Evolutionary conservation across 2,113 vertebrate genomes (phyloP), one percentile per base, ranked within the genome.

Genomic region (Phoxinus phoxinus): DNA sequence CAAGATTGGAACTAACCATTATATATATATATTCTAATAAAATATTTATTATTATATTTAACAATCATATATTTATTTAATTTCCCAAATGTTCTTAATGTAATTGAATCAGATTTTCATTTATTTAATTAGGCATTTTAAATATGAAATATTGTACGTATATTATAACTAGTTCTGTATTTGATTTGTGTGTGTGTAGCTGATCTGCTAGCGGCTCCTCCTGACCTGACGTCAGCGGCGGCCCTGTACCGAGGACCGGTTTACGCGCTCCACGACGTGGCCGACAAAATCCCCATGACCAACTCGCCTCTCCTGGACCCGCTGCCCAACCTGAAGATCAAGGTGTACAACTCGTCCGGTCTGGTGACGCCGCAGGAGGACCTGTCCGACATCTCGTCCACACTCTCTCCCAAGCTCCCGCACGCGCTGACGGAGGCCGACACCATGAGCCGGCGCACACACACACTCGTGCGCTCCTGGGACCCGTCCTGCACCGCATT

Each of bases 281-380:
- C 96, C 0, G 97, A 99, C 92, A 99, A 99, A 94, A 99, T 99
- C 89, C 97, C 97, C 51, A 99, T 99, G 98, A 99, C 98, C 88
- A 99, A 97, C 90, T 99, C 98, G 17, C 98, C 98, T 0, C 96
- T 99, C 79, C 94, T 99, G 84, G 98, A 99, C 87, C 97, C 98
- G 0, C 93, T 99, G 48, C 98, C 98, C 48, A 99, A 97, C 93
- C 91, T 99, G 92, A 99, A 99, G 93, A 99, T 99, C 91, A 99
- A 99, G 91, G 98, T 99, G 75, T 99, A 97, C 88, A 99, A 97
- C 90, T 98, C 96, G 4, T 97, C 98, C 0, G 97, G 97, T 0
- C 92, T 97, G 35, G 96, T 98, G 87, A 98, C 97, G 0, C 97
- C 98, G 0, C 97, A 99, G 90, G 98, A 98, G 56, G 97, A 99